These are phyloP conservation scores for Chroicocephalus ridibundus DNA, from an alignment of 2,113 vertebrate species.

Conservation along the genomic window DNA sequence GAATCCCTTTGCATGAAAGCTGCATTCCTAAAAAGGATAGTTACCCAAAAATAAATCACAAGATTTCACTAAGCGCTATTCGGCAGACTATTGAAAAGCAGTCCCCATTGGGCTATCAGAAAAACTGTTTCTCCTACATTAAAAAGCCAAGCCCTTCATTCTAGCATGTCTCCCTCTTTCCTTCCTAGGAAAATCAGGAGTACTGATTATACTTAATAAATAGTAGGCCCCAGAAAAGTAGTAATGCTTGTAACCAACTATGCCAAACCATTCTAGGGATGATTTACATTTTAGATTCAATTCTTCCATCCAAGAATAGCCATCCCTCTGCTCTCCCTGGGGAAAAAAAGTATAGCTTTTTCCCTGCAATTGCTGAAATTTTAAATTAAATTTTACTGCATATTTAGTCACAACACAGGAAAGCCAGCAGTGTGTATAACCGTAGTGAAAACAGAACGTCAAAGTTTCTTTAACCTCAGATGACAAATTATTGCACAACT, in stretches of 20 bases:
- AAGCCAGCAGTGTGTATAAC: background rate
- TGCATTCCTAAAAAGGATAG: background rate
- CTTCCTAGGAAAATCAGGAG: background rate
- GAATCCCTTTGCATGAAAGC: background rate
- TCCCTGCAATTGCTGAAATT: background rate
- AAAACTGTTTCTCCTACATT: background rate
- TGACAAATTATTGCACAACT: background rate
- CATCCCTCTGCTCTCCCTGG: background rate
- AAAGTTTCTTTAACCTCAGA: background rate
- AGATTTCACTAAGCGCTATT: background rate
- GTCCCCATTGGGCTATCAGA: background rate
- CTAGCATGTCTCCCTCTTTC: background rate
- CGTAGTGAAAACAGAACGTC: background rate
- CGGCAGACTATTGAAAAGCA: background rate
- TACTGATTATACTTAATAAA: background rate
- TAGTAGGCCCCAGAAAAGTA: background rate
- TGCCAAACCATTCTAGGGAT: background rate
- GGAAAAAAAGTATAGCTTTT: background rate
- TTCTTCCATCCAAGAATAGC: background rate
- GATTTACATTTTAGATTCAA: background rate
- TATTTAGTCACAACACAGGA: background rate
- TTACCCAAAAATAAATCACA: slow-evolving; percentile 5
- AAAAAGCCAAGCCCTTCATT: background rate
- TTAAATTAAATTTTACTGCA: background rate
- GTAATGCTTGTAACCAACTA: background rate